Evolutionary conservation across 1,140 invertebrate genomes (phyloP).

Genomic region (Luehdorfia chinensis): DNA sequence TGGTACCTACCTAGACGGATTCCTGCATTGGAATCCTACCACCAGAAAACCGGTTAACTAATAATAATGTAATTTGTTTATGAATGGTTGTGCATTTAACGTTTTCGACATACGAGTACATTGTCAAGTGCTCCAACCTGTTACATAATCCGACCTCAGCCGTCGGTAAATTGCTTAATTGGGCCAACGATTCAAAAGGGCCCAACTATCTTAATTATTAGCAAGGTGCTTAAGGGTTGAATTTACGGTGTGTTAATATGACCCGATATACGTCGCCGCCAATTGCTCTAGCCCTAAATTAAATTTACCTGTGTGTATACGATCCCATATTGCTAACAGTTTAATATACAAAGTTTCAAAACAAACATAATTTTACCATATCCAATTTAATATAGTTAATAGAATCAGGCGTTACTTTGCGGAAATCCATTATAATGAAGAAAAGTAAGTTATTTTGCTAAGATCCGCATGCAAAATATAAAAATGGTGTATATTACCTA

Average conservation of each 20-base stretch:
- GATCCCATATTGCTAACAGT: conserved; percentile 13
- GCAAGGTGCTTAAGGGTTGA: conserved; percentile 65
- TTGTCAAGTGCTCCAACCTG: conserved; percentile 26
- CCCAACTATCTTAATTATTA: conserved; percentile 65
- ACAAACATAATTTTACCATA: background rate
- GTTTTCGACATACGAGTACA: no score
- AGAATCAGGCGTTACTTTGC: no score
- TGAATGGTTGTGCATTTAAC: no score
- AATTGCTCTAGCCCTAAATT: conserved; percentile 59
- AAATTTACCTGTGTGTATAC: conserved; percentile 63
- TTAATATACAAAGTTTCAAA: conserved; percentile 21
- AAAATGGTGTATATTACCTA: no score
- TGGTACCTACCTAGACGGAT: no score
- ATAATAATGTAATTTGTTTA: no score
- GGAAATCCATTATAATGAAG: no score
- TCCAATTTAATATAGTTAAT: no score
- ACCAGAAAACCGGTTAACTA: no score
- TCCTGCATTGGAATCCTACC: no score
- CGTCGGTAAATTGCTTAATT: conserved; percentile 44
- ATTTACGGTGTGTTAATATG: conserved; percentile 68
- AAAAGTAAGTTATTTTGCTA: no score
- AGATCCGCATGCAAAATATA: no score
- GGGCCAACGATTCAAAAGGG: conserved; percentile 45
- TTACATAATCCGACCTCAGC: conserved; percentile 27
- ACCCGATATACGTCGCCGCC: conserved; percentile 43